Conservation (phyloP, 2,113 vertebrate species). For the Seriola quinqueradiata region DNA sequence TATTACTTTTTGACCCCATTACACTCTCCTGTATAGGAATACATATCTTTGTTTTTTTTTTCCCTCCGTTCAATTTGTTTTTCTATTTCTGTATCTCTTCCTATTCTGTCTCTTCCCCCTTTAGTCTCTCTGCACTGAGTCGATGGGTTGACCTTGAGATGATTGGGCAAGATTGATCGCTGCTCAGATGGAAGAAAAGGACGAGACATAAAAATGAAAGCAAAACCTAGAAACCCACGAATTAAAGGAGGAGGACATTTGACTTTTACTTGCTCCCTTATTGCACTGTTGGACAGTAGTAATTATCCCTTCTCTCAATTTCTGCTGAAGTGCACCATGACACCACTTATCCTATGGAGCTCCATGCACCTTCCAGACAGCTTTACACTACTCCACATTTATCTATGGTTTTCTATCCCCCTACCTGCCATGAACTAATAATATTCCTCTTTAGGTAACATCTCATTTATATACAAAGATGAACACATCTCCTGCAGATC, state of each 20-base stretch:
- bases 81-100: background rate
- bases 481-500: background rate
- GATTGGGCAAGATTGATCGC: conserved; percentile 56
- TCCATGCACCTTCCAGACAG: background rate
- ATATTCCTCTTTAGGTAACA: background rate
- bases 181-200: conserved; percentile 10
- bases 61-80: background rate
- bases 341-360: background rate
- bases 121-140: conserved; percentile 6
- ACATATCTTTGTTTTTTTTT: background rate
- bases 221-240: conserved; percentile 15
- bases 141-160: conserved; percentile 58
- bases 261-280: conserved; percentile 37
- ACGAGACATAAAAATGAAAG: conserved; percentile 42
- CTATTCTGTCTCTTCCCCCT: background rate
- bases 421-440: background rate
- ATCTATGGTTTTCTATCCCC: background rate
- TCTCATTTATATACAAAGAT: background rate
- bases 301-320: conserved; percentile 37
- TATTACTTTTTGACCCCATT: conserved; percentile 20
- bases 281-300: background rate
- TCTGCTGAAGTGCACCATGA: conserved; percentile 9
- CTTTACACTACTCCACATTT: background rate
- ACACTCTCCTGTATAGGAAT: background rate
- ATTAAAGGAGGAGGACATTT: conserved; percentile 30